These are phyloP conservation scores for Pentamera pediparva DNA, from an alignment of 53 echinoderm and acorn worm genomes.

Conservation along the genomic window DNA sequence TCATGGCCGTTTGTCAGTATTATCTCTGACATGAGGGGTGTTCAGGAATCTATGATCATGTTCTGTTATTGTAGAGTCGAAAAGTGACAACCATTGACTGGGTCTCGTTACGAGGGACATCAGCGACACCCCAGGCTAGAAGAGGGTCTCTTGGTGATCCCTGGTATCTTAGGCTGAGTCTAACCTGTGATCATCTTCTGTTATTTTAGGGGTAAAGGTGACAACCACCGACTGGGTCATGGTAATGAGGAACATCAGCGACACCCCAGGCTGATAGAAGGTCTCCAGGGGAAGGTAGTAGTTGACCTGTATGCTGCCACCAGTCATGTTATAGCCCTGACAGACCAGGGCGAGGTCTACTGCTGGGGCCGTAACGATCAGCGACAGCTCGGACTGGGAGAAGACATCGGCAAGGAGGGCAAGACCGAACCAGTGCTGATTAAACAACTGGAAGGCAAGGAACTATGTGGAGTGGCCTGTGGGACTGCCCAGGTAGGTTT, in stretches of 20 bases:
- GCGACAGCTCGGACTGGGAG: constrained; percentile 59
- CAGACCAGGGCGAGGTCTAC: constrained; percentile 75
- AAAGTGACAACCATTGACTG: constrained; percentile 80
- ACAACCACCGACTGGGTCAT: constrained; percentile 81
- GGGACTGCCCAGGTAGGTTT: constrained; percentile 74
- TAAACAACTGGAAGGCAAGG: constrained; percentile 72
- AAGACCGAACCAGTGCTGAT: constrained; percentile 62
- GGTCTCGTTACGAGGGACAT: constrained; percentile 84
- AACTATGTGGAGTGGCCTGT: constrained; percentile 75
- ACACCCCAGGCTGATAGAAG: constrained; percentile 74
- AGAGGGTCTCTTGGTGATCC: constrained; percentile 62
- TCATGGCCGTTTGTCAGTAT: too few species aligned
- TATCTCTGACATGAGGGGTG: too few species aligned
- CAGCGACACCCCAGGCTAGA: constrained; percentile 74
- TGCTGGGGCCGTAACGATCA: constrained; percentile 86
- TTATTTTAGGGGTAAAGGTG: constrained; percentile 82
- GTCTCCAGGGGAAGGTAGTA: constrained; percentile 66
- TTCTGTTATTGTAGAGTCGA: constrained; percentile 57
- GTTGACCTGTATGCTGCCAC: constrained; percentile 59
- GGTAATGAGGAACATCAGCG: constrained; percentile 78
- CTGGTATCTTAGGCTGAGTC: too few species aligned
- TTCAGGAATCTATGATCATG: background rate
- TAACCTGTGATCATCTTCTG: background rate
- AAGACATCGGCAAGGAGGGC: constrained; percentile 44
- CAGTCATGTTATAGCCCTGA: constrained; percentile 55